These are phyloP conservation scores for Chloroceryle inda DNA, from an alignment of 2,797 vertebrate genomes.

Conservation along the genomic window DNA sequence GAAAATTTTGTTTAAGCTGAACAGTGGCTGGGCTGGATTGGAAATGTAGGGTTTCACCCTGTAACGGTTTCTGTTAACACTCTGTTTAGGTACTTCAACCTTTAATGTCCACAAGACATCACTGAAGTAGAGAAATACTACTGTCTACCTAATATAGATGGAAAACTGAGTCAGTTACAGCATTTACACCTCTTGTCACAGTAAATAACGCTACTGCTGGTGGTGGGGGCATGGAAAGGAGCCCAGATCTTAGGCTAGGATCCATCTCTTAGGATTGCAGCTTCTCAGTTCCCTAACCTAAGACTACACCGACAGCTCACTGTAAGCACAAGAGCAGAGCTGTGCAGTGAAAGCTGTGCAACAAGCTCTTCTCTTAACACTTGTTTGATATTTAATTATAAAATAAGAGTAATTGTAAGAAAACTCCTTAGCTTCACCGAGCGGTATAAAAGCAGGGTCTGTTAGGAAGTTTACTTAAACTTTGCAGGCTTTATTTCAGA, in stretches of 20 bases:
- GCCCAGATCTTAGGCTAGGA: background rate
- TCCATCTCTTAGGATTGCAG: background rate
- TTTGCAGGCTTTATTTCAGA: background rate
- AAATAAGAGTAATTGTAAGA: background rate
- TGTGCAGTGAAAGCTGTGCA: background rate
- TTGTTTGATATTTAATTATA: background rate
- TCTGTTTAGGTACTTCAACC: background rate
- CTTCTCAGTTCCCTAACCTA: background rate
- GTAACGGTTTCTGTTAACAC: background rate
- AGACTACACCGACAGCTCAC: background rate
- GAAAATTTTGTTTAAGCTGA: background rate
- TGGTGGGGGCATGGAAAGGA: background rate
- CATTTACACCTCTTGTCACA: background rate
- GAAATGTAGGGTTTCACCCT: background rate
- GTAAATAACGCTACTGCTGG: background rate
- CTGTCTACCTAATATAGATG: background rate
- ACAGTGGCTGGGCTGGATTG: background rate
- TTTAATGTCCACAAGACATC: background rate
- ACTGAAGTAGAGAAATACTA: background rate
- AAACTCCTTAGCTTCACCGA: background rate
- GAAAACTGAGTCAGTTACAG: background rate
- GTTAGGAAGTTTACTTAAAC: background rate
- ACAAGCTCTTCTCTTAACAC: background rate
- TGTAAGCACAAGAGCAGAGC: background rate
- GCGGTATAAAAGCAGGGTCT: background rate